Conservation (phyloP, 2,113 vertebrate genomes). For the Myodes glareolus region DNA sequence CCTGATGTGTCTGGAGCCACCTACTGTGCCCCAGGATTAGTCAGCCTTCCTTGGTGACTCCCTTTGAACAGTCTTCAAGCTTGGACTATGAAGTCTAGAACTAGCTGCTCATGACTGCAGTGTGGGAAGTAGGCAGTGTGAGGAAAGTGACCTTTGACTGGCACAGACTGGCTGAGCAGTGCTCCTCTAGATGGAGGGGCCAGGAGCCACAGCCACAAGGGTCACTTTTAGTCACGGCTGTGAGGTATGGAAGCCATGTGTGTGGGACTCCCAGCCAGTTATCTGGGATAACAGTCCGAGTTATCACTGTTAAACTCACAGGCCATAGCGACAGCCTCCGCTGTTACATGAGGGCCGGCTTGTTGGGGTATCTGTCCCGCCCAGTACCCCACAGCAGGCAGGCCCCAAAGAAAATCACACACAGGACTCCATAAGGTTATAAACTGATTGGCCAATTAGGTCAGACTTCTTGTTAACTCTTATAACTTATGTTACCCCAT, state of each 20-base stretch:
- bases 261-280: not conserved
- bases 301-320: not conserved
- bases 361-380: too few relatives aligned
- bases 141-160: not conserved
- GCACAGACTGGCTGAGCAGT: not conserved
- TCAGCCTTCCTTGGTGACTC: not conserved
- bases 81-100: not conserved
- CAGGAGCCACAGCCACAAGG: not conserved
- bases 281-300: too few relatives aligned
- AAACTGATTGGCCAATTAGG: too few relatives aligned
- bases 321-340: not conserved
- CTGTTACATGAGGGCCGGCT: too few relatives aligned
- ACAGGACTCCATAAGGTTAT: too few relatives aligned
- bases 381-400: too few relatives aligned
- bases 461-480: too few relatives aligned
- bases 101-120: not conserved
- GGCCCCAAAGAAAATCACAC: too few relatives aligned
- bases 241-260: not conserved
- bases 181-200: not conserved
- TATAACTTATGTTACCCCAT: too few relatives aligned
- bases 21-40: not conserved
- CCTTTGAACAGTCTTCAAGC: not conserved
- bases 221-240: not conserved
- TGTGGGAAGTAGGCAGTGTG: not conserved
- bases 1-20: not conserved